Percentiles rank a stretch among this genome's conserved stretches.
Evolutionary conservation across 2,113 vertebrate genomes (phyloP).

Genomic region (Prietella phreatophila): DNA sequence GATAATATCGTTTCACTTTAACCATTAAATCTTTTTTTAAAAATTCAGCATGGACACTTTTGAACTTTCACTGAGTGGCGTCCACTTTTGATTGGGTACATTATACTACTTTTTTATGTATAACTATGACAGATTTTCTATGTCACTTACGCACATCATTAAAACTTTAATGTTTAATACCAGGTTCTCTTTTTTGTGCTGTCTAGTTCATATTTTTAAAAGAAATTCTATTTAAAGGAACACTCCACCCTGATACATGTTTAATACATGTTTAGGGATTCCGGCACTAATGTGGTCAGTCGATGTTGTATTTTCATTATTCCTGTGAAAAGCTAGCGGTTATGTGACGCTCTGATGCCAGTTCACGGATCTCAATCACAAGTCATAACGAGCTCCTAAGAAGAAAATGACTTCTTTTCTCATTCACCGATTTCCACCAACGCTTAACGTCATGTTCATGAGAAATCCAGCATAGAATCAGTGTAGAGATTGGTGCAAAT

Average conservation of each 20-base stretch:
- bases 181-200: background rate
- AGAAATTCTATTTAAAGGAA: background rate
- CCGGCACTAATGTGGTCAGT: background rate
- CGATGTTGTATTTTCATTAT: background rate
- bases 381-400: background rate
- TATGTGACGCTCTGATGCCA: background rate
- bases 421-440: background rate
- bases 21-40: background rate
- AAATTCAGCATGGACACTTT: background rate
- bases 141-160: background rate
- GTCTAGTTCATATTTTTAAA: background rate
- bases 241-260: background rate
- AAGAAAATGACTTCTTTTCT: background rate
- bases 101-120: background rate
- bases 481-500: background rate
- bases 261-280: background rate
- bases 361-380: background rate
- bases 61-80: background rate
- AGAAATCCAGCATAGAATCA: background rate
- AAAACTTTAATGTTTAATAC: background rate
- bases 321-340: background rate
- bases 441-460: background rate
- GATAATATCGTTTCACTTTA: background rate
- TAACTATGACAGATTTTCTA: background rate
- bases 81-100: background rate